Percentiles rank a stretch among this genome's conserved stretches.
These are phyloP conservation scores for Pentalonia nigronervosa DNA, from an alignment of 1,140 invertebrate genomes.

Conservation along the genomic window DNA sequence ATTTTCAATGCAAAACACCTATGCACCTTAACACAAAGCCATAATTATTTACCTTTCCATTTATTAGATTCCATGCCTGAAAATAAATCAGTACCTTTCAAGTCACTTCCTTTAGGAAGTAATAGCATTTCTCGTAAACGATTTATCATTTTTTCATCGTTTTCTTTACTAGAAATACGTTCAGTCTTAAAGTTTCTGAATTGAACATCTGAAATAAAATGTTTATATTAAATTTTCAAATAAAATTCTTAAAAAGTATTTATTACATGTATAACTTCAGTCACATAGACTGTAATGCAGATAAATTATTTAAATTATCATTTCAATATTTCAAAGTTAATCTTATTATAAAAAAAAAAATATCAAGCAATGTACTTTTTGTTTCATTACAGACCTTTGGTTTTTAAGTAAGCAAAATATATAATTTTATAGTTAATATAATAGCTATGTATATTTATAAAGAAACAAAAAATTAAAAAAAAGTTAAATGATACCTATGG, in stretches of 20 bases:
- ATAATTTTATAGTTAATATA: neutral
- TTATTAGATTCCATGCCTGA: slow-evolving; percentile 27
- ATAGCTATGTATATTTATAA: neutral
- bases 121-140: slow-evolving; percentile 19
- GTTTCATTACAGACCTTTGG: neutral
- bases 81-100: slow-evolving; percentile 17
- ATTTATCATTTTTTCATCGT: slow-evolving; percentile 25
- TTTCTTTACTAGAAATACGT: slow-evolving; percentile 37
- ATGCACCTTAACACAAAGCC: neutral
- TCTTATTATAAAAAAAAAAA: neutral
- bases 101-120: slow-evolving; percentile 19
- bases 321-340: neutral
- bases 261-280: neutral
- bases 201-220: slow-evolving; percentile 46
- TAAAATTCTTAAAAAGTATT: neutral
- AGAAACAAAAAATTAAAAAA: neutral
- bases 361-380: neutral
- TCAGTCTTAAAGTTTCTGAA: slow-evolving; percentile 58
- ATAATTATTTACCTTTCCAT: slow-evolving; percentile 12
- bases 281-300: neutral
- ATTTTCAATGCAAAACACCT: neutral
- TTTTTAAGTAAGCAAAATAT: neutral
- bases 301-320: neutral
- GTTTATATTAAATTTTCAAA: neutral
- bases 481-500: no score